Evolutionary conservation across 37 sponge, comb jelly and placozoan genomes (phyloP).

Genomic region (Diacarnus erythraeanus): DNA sequence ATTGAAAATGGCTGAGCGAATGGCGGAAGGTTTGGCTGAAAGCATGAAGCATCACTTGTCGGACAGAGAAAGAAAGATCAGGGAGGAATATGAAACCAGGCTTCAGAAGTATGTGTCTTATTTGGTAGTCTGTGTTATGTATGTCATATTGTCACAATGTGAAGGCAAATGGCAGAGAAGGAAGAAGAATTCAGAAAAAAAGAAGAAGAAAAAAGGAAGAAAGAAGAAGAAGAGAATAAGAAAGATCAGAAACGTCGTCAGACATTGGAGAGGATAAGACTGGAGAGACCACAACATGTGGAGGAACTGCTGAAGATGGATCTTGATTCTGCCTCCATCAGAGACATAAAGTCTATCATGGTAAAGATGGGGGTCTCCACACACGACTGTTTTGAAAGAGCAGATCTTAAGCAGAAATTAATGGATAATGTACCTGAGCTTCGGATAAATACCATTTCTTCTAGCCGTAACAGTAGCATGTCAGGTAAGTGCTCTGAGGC

Average conservation of each 20-base stretch:
- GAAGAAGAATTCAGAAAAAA: conserved; percentile 25
- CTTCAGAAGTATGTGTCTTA: conserved; percentile 34
- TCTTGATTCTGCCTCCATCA: conserved; percentile 39
- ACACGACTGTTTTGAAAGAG: conserved; percentile 41
- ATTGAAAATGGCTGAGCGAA: conserved; percentile 41
- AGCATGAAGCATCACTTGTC: conserved; percentile 9
- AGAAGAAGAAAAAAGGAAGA: conserved; percentile 35
- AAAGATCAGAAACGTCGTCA: conserved; percentile 20
- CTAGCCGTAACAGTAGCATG: neutral
- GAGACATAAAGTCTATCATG: conserved; percentile 67
- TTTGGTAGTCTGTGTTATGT: neutral
- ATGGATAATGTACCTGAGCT: conserved; percentile 58
- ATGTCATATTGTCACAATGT: neutral
- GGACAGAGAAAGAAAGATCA: conserved; percentile 27
- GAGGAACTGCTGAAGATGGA: conserved; percentile 64
- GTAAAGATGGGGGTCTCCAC: conserved; percentile 50
- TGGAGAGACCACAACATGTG: conserved; percentile 40
- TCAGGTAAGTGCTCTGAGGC: neutral
- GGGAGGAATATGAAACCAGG: conserved; percentile 64
- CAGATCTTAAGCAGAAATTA: conserved; percentile 58
- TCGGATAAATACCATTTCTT: neutral
- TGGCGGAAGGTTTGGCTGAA: conserved; percentile 43
- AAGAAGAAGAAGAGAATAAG: conserved; percentile 57
- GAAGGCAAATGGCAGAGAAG: conserved; percentile 41
- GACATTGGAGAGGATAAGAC: conserved; percentile 4